Evolutionary conservation across 2,797 vertebrate species (phyloP).

Genomic region (Loriculus beryllinus): DNA sequence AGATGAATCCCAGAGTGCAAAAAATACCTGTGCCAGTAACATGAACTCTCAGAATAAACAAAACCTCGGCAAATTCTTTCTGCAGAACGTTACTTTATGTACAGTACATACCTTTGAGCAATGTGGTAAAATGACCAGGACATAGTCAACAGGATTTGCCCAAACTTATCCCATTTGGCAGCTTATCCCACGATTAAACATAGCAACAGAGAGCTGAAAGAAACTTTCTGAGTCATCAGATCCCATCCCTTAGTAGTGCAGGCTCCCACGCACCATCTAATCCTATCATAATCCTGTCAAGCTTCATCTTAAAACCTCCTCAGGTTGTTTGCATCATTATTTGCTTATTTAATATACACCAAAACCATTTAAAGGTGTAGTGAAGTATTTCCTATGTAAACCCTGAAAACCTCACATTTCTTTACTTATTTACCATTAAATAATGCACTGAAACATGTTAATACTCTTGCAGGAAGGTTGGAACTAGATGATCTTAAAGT

Average conservation of each 20-base stretch:
- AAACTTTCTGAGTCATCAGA: not conserved
- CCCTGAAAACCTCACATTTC: accelerated
- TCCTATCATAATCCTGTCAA: not conserved
- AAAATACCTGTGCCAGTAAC: not conserved
- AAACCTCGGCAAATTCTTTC: not conserved
- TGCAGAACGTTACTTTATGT: not conserved
- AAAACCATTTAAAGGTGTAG: not conserved
- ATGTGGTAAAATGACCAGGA: not conserved
- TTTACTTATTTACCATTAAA: not conserved
- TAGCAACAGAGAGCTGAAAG: not conserved
- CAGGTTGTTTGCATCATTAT: not conserved
- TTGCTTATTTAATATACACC: not conserved
- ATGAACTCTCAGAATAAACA: not conserved
- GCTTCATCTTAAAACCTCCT: not conserved
- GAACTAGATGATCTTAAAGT: not conserved
- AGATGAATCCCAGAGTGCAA: not conserved
- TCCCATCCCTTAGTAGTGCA: not conserved
- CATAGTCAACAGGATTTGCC: not conserved
- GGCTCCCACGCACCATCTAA: not conserved
- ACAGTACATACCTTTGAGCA: not conserved
- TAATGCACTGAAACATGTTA: not conserved
- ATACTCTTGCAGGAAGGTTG: not conserved
- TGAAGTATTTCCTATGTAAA: not conserved
- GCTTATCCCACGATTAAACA: not conserved
- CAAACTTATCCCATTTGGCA: not conserved